Evolutionary conservation across 2,797 vertebrate genomes (phyloP).

Genomic region (Dendrocincla tyrannina): DNA sequence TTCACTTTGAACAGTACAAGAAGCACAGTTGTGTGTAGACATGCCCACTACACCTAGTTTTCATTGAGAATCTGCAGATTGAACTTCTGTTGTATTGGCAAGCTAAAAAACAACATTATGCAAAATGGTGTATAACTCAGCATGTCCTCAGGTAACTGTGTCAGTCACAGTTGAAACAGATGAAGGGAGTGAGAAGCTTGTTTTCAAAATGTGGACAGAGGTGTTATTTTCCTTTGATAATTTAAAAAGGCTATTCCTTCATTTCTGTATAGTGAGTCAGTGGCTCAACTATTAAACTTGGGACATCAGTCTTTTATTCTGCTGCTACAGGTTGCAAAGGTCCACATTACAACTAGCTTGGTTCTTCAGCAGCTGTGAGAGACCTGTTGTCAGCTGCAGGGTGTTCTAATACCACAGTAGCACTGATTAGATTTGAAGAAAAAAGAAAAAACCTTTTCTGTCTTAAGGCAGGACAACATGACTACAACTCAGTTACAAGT

Average conservation of each 20-base stretch:
- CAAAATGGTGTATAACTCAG: accelerated
- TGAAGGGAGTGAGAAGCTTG: accelerated
- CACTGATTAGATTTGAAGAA: background rate
- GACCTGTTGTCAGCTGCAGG: background rate
- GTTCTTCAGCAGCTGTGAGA: background rate
- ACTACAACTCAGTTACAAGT: background rate
- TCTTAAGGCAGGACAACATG: background rate
- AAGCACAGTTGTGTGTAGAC: background rate
- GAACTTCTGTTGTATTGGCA: background rate
- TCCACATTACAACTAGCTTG: background rate
- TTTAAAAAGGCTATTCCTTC: background rate
- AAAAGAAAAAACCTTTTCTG: background rate
- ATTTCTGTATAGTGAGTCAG: background rate
- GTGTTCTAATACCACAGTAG: background rate
- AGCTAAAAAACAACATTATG: background rate
- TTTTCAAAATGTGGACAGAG: background rate
- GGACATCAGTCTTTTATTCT: background rate
- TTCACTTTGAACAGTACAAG: background rate
- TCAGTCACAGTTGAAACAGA: background rate
- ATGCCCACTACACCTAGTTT: background rate
- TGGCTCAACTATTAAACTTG: background rate
- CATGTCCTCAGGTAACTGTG: background rate
- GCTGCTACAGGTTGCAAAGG: background rate
- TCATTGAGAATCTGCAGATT: background rate
- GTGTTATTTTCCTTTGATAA: background rate